phyloP scores from a whole-genome alignment of 2,888 invertebrate species.

The Nasonovia ribisnigri region DNA sequence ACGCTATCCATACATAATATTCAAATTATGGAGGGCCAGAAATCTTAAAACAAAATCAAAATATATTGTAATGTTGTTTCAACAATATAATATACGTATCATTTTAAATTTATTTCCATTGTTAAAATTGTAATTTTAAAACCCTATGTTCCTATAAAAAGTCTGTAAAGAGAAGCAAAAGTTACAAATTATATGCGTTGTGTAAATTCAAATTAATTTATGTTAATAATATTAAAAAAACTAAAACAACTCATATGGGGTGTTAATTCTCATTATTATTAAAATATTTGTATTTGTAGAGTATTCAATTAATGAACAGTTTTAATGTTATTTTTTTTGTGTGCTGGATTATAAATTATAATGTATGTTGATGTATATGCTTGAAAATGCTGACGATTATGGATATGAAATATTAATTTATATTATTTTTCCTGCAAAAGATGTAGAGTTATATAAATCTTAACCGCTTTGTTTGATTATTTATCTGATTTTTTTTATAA shows the following conservation, averaged over 20 bases:
- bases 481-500: not conserved
- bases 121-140: constrained; percentile 27
- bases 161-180: not conserved
- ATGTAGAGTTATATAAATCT: not conserved
- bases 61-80: constrained; percentile 45
- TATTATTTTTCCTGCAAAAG: not conserved
- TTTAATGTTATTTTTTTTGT: constrained; percentile 6
- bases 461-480: constrained; percentile 20
- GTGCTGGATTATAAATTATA: not conserved
- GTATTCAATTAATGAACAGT: not conserved
- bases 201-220: not conserved
- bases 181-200: not conserved
- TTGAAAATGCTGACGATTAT: not conserved
- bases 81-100: constrained; percentile 48
- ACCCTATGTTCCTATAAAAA: not conserved
- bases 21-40: constrained; percentile 35
- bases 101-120: constrained; percentile 36
- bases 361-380: not conserved
- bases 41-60: constrained; percentile 48
- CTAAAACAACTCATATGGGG: not conserved
- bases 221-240: not conserved
- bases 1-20: constrained; percentile 62
- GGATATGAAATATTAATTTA: not conserved
- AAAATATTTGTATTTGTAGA: not conserved
- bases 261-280: not conserved